Base-by-base conservation (phyloP, 2,888 invertebrate species). In the Ormyrus pomaceus region DNA sequence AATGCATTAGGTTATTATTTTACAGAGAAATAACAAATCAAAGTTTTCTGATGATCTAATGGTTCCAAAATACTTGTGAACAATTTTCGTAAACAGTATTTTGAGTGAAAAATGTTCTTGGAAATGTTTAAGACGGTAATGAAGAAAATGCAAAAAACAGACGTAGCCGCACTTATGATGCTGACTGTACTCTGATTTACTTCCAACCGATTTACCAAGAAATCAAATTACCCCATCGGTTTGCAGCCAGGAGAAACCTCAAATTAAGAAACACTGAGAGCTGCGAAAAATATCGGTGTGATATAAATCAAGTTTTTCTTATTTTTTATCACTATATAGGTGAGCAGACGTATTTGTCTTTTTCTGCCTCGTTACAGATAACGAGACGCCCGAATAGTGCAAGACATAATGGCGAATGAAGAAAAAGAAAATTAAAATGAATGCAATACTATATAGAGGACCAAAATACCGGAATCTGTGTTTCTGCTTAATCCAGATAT, bases 191-290 rank as follows among this genome's bases (percentile, higher is more conserved):
- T 82, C 85, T 87, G 87, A 89, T 89, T 89, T 87, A 88, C 86
- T 88, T 89, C 88, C 85, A 84, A 87, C 86, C 87, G 88, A 88
- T 88, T 88, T 87, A 85, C 84, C 86, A 81, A 85, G 85, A 87
- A 89, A 89, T 89, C 86, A 88, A 89, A 88, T 89, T 88, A 90
- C 86, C 85, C 84, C 85, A 82, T 81, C 81, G 71, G 64, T 70
- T 55, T 71, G 58, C 65, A 72, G 78, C 74, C 70, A 73, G 82
- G 81, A 83, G 86, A 84, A 86, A 87, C 87, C 87, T 87, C 88
- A 87, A 90, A 90, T 90, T 89, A 89, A 88, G 89, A 89, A 90
- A 89, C 87, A 89, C 89, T 88, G 90, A 90, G 89, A 87, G 82
- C 84, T 87, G 89, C 89, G 88, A 86, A 89, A 89, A 89, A 87